Evolutionary conservation across 2,888 invertebrate species (phyloP).

Genomic region (Caenorhabditis parvicauda): DNA sequence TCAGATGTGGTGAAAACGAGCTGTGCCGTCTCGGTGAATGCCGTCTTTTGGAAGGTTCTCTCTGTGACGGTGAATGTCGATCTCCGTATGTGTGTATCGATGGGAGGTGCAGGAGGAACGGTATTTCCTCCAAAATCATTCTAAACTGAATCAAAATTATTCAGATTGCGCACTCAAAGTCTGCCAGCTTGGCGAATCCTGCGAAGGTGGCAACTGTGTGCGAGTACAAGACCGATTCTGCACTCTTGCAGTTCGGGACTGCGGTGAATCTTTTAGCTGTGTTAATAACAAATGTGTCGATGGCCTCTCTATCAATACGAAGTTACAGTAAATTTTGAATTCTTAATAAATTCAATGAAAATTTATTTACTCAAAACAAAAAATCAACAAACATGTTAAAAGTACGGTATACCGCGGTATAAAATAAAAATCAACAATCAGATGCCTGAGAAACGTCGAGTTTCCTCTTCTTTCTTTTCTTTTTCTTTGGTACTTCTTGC

Average conservation of each 20-base stretch:
- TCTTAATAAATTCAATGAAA: neutral
- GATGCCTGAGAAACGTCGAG: too few species aligned
- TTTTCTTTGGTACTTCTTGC: too few species aligned
- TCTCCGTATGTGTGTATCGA: slow-evolving; percentile 50
- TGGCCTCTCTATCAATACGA: neutral
- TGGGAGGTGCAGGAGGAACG: slow-evolving; percentile 51
- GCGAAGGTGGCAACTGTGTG: slow-evolving; percentile 53
- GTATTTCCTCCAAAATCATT: slow-evolving; percentile 10
- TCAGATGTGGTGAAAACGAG: slow-evolving; percentile 48
- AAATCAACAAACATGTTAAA: neutral
- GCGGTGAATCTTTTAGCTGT: slow-evolving; percentile 51
- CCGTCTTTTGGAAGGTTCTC: slow-evolving; percentile 41
- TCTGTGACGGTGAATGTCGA: slow-evolving; percentile 42
- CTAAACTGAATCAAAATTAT: slow-evolving; percentile 1
- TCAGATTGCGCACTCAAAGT: slow-evolving; percentile 53
- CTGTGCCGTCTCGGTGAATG: slow-evolving; percentile 54
- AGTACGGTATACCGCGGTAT: too few species aligned
- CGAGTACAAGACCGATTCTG: slow-evolving; percentile 50
- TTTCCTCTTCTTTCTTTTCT: too few species aligned
- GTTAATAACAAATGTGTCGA: slow-evolving; percentile 41
- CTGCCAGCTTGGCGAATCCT: slow-evolving; percentile 56
- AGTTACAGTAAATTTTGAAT: neutral
- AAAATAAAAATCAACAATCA: too few species aligned
- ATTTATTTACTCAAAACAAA: neutral
- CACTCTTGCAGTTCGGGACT: slow-evolving; percentile 47